These are phyloP conservation scores for Drosophila pruinosa DNA, from an alignment of 1,140 invertebrate genomes.

Conservation along the genomic window DNA sequence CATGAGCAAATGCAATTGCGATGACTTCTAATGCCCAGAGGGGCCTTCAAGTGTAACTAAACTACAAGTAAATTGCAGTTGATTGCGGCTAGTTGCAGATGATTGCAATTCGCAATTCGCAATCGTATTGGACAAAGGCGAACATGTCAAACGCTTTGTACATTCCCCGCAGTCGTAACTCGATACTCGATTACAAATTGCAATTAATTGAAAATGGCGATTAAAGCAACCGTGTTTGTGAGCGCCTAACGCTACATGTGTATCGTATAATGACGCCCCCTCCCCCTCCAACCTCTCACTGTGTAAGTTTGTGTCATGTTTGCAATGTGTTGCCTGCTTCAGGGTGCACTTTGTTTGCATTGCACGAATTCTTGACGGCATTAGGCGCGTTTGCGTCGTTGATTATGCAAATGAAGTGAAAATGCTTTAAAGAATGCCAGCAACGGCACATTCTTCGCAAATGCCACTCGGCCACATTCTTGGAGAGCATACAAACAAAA, in stretches of 20 bases:
- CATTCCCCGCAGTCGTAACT: conserved; percentile 54
- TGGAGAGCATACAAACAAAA: neutral
- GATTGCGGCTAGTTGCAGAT: neutral
- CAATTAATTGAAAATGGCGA: conserved; percentile 81
- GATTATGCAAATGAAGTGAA: conserved; percentile 43
- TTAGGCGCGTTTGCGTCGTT: conserved; percentile 35
- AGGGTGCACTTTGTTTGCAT: conserved; percentile 32
- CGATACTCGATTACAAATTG: conserved; percentile 82
- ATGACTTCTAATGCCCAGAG: conserved; percentile 60
- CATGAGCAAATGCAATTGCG: conserved; percentile 80
- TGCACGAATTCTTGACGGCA: conserved; percentile 61
- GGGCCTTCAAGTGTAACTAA: conserved; percentile 63
- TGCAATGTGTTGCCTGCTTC: conserved; percentile 39
- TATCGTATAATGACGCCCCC: neutral
- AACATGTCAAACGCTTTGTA: conserved; percentile 52
- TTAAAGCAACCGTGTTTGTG: conserved; percentile 61
- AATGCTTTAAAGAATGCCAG: conserved; percentile 42
- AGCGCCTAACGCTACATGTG: conserved; percentile 36
- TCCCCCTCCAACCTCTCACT: neutral
- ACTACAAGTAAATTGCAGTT: neutral
- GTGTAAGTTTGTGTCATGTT: conserved; percentile 31
- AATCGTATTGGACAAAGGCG: conserved; percentile 13
- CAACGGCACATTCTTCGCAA: conserved; percentile 27
- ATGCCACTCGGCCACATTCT: neutral
- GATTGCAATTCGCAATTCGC: neutral